Base-by-base conservation (phyloP, 1,140 invertebrate species). In the Sinella curviseta region DNA sequence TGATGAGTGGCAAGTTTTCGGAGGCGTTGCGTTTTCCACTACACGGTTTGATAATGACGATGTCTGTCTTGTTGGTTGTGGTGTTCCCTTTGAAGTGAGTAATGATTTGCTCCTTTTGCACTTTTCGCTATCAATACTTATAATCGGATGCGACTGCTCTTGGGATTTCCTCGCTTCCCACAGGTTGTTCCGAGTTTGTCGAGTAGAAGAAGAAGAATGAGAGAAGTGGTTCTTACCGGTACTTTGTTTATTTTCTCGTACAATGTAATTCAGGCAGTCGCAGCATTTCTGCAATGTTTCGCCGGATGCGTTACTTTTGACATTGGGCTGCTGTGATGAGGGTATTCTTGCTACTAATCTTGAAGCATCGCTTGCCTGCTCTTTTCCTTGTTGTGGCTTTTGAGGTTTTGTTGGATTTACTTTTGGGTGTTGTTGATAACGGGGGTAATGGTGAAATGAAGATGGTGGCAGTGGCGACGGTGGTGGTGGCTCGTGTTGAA, bases 401-500 rank as follows among this genome's bases (percentile, higher is more conserved):
- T 33, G 65, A n/a, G 65, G 65, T 24, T 65, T 65, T 65, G 57
- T 65, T n/a, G 57, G 57, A 26, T 26, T 33, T 30, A 24, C 31
- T 70, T 33, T 33, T 31, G 65, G 65, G 8, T 33, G 65, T 70
- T 65, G 57, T 4, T n/a, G 26, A 33, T 65, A 65, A 26, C 24
- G 57, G 24, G 57, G 57, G 26, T 65, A 65, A 65, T 26, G 57
- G 16, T 65, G 8, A 4, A 26, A 65, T 26, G 57, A 65, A 17
- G 57, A 65, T 8, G 57, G 24, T 65, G 57, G 16, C 8, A 26
- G 39, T 48, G 20, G 57, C 57, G 31, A n/a, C n/a, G 65, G 30
- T 70, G 65, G 65, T 70, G 65, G 65, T 70, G 65, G 65, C 65
- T 70, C 65, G 28, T 70, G 65, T 70, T 70, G 28, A 70, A 70